Percentiles rank a stretch among this genome's conserved stretches.
phyloP scores from a whole-genome alignment of 2,113 vertebrate genomes.

The Theristicus caerulescens region DNA sequence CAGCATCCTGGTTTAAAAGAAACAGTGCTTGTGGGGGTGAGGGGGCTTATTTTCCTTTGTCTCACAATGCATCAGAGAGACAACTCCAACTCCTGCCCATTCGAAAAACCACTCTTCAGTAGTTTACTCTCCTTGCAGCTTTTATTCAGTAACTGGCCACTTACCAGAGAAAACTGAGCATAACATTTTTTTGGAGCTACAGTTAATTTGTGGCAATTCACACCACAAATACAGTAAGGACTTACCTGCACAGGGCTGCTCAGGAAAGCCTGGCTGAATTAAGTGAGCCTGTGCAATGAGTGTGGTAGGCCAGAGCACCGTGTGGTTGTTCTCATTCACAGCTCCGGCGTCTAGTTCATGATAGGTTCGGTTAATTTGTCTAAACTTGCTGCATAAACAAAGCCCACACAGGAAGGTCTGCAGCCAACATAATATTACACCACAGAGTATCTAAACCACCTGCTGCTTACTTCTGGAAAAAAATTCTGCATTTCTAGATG shows the following conservation, averaged over 20 bases:
- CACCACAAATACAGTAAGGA: neutral
- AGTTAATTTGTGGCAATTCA: neutral
- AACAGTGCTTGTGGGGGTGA: neutral
- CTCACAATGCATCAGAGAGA: neutral
- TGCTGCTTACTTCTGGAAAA: neutral
- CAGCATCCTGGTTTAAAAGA: neutral
- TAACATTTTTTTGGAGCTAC: neutral
- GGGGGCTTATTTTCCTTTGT: neutral
- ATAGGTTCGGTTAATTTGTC: constrained; percentile 1
- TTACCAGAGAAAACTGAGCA: neutral
- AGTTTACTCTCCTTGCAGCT: neutral
- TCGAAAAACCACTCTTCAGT: neutral
- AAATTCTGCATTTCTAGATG: neutral
- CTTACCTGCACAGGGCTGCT: neutral
- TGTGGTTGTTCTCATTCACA: neutral
- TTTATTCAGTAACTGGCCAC: neutral
- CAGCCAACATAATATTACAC: neutral
- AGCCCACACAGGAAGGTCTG: constrained; percentile 18
- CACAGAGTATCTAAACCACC: neutral
- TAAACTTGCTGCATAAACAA: constrained; percentile 28
- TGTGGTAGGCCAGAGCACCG: neutral
- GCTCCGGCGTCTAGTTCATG: fast-evolving
- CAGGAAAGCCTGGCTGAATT: neutral
- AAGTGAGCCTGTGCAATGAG: neutral
- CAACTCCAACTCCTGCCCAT: neutral